Evolutionary conservation across 2,797 vertebrate genomes (phyloP).

Genomic region (Smutsia temminckii): DNA sequence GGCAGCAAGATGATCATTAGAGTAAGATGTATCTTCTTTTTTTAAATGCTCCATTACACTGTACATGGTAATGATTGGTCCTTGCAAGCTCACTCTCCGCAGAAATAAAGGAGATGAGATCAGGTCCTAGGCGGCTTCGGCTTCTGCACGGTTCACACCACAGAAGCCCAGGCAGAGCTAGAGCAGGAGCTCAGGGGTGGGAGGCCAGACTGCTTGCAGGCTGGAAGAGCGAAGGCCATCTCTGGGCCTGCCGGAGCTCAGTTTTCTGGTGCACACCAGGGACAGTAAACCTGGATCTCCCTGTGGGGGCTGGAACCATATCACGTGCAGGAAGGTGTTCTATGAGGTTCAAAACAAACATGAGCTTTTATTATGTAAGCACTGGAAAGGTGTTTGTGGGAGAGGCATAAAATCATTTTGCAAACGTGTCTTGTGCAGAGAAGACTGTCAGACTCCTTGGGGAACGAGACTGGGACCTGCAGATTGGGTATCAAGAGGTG

Average conservation of each 20-base stretch:
- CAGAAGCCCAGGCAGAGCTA: not conserved
- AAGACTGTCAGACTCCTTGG: not conserved
- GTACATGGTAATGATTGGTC: not conserved
- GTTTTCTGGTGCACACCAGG: not conserved
- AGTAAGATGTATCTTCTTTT: not conserved
- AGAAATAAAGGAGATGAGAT: not conserved
- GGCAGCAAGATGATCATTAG: conserved; percentile 53
- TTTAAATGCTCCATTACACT: not conserved
- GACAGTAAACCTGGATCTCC: not conserved
- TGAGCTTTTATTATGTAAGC: not conserved
- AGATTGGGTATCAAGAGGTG: not conserved
- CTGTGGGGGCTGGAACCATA: not conserved
- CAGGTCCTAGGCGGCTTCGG: not conserved
- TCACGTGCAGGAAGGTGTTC: not conserved
- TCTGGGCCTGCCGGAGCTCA: not conserved
- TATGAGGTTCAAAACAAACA: not conserved
- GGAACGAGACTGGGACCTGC: not conserved
- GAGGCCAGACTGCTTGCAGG: not conserved
- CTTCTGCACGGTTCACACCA: not conserved
- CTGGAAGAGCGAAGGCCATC: rapidly evolving
- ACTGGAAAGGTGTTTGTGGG: not conserved
- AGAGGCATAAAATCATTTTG: not conserved
- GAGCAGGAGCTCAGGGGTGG: not conserved
- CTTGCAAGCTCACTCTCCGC: not conserved
- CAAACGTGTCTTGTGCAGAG: not conserved